Evolutionary conservation across 1,140 invertebrate species (phyloP).

Genomic region (Drosophila funebris): DNA sequence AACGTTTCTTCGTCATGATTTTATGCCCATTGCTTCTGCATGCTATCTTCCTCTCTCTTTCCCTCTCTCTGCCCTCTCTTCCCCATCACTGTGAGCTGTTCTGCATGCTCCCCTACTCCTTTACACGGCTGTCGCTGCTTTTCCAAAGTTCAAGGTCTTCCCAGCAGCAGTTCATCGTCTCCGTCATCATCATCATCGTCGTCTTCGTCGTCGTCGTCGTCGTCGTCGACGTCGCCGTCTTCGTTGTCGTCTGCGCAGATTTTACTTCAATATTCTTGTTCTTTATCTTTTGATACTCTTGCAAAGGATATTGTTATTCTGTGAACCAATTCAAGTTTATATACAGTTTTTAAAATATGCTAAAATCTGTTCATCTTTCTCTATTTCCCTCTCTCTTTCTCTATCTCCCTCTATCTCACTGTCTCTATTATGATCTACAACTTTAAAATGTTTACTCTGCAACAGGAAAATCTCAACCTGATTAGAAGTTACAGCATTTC

Average conservation of each 20-base stretch:
- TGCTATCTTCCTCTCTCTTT: slow-evolving; percentile 31
- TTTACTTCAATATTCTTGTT: slow-evolving; percentile 55
- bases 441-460: no score
- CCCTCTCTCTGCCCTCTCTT: neutral
- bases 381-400: no score
- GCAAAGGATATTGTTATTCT: neutral
- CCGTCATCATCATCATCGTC: neutral
- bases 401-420: no score
- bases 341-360: no score
- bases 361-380: no score
- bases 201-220: slow-evolving; percentile 3
- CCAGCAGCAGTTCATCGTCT: slow-evolving; percentile 32
- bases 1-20: slow-evolving; percentile 43
- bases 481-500: no score
- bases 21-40: slow-evolving; percentile 30
- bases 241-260: slow-evolving; percentile 37
- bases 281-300: slow-evolving; percentile 15
- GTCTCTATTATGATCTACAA: no score
- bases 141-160: slow-evolving; percentile 72
- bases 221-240: slow-evolving; percentile 7
- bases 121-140: slow-evolving; percentile 16
- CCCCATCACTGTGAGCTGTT: slow-evolving; percentile 2
- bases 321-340: neutral
- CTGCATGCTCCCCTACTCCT: slow-evolving; percentile 9
- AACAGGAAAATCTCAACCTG: no score